Evolutionary conservation across 2,113 vertebrate species (phyloP).

Genomic region (Nothocercus julius): DNA sequence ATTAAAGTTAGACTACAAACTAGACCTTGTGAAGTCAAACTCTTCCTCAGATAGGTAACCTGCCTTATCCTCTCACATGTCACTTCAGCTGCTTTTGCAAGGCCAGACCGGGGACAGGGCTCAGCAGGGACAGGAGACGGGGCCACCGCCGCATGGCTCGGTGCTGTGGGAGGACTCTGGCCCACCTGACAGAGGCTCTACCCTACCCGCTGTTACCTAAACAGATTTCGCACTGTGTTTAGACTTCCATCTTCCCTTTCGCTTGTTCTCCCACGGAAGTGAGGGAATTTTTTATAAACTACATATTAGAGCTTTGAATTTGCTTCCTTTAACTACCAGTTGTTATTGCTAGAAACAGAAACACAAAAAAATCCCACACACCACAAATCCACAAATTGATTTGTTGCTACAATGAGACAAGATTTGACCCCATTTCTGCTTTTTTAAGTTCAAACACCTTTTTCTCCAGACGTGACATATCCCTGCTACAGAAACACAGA

Average conservation of each 20-base stretch:
- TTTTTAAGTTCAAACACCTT: too few species aligned
- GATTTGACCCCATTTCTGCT: too few species aligned
- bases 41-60: neutral
- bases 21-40: neutral
- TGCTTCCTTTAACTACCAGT: neutral
- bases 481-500: too few species aligned
- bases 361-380: neutral
- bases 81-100: neutral
- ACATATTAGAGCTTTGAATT: neutral
- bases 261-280: neutral
- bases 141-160: neutral
- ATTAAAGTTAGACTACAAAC: neutral
- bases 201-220: neutral
- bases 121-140: neutral
- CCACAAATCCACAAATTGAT: neutral
- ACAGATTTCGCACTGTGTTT: neutral
- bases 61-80: neutral
- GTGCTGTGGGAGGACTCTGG: neutral
- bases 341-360: neutral
- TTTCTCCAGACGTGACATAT: too few species aligned
- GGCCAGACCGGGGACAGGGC: neutral
- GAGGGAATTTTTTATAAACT: neutral
- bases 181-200: neutral
- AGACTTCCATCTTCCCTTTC: neutral
- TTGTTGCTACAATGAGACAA: neutral